Base-by-base conservation (phyloP, 2,888 invertebrate genomes). In the Julus scanicus region DNA sequence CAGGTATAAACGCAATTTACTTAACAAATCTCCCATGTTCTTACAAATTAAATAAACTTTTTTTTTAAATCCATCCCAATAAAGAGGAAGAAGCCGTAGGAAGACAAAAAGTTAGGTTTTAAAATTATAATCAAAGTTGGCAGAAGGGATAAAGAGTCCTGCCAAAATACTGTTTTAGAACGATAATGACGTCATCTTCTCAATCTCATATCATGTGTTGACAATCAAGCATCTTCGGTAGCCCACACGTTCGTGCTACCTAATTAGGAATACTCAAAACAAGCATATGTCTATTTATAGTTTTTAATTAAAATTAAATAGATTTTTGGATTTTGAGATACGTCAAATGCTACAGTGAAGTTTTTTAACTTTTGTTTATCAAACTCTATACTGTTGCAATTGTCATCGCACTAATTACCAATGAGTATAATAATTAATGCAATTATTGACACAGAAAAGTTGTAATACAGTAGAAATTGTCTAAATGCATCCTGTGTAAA, bases 1-100 rank as follows among this genome's bases (percentile, higher is more conserved):
- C 71, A 71, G 9, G 71, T 71, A 71, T 20, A 29, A 71, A 20
- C 71, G 71, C 71, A 20, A 29, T 71, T 71, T 71, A 71, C 20
- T 71, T 71, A 29, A 71, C 20, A 71, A 71, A 71, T 71, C 71
- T 71, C n/a, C 20, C 71, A 20, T 29, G 71, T 71, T 71, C 71
- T 71, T 71, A 2, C 71, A 71, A 71, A 71, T 71, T 20, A 71
- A 71, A 71, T 29, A 29, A 29, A 53, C 53, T n/a, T n/a, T n/a
- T n/a, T n/a, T n/a, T n/a, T n/a, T n/a, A n/a, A n/a, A n/a, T n/a
- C n/a, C 71, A 9, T 29, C 1, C 6, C 20, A 29, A 71, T 29
- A n/a, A 63, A 13, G 53, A 15, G n/a, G 71, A 71, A 29, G 29
- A 20, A 29, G 71, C n/a, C 71, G 53, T 13, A 80, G 37, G 13